phyloP scores from a whole-genome alignment of 2,797 vertebrate genomes.

The Leptodactylus fallax region DNA sequence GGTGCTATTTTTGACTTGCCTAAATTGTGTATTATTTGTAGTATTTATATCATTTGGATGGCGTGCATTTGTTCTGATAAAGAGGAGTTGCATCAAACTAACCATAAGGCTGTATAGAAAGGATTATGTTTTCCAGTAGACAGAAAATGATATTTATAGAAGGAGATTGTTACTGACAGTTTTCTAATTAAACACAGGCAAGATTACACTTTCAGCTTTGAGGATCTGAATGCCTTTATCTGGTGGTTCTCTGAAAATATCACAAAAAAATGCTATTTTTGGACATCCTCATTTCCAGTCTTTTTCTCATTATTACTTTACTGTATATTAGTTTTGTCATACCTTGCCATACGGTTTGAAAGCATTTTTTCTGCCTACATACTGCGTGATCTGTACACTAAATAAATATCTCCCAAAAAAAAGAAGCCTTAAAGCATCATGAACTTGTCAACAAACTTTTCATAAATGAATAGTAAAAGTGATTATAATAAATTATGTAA shows the following conservation, averaged over 20 bases:
- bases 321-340: background rate
- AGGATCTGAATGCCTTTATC: slow-evolving; percentile 5
- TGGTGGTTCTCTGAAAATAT: slow-evolving; percentile 6
- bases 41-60: slow-evolving; percentile 21
- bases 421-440: too few relatives aligned
- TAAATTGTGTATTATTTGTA: slow-evolving; percentile 19
- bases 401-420: background rate
- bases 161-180: slow-evolving; percentile 39
- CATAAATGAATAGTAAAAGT: too few relatives aligned
- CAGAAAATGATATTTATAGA: slow-evolving; percentile 48
- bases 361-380: background rate
- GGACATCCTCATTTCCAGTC: background rate
- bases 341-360: background rate
- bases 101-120: background rate
- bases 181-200: slow-evolving; percentile 50
- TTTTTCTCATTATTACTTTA: background rate
- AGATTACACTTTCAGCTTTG: slow-evolving; percentile 30
- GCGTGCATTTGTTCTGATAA: slow-evolving; percentile 3
- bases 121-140: slow-evolving; percentile 41
- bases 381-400: background rate
- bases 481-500: too few relatives aligned
- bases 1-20: background rate
- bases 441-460: too few relatives aligned
- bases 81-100: background rate
- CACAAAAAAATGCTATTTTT: background rate